phyloP scores from a whole-genome alignment of 2,888 invertebrate genomes.

The Mythimna loreyi region DNA sequence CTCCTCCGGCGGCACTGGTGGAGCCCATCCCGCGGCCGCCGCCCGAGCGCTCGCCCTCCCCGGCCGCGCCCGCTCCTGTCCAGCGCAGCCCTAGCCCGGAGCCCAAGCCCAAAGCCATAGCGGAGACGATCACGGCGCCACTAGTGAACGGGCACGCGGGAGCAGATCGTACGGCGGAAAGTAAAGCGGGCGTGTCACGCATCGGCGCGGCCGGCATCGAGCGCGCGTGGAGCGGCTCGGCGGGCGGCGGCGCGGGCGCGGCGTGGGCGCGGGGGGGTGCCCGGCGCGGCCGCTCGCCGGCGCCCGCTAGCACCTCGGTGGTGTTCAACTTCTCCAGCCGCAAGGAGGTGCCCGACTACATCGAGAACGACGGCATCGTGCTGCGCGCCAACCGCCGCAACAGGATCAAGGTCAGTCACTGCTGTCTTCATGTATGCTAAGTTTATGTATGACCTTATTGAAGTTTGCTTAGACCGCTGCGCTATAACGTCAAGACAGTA shows the following conservation, averaged over 20 bases:
- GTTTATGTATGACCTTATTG: not conserved
- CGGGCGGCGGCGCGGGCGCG: conserved; percentile 61
- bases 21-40: conserved; percentile 80
- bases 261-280: conserved; percentile 54
- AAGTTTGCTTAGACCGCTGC: not conserved
- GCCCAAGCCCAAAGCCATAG: conserved; percentile 35
- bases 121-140: conserved; percentile 44
- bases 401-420: conserved; percentile 93
- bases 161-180: conserved; percentile 49
- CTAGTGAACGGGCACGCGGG: conserved; percentile 73
- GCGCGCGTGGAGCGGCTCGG: conserved; percentile 81
- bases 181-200: conserved; percentile 66
- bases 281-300: conserved; percentile 70
- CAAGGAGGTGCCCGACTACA: conserved; percentile 97
- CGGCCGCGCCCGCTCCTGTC: conserved; percentile 61
- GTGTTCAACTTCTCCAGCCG: conserved; percentile 97
- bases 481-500: conserved; percentile 20
- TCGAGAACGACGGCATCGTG: conserved; percentile 96
- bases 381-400: conserved; percentile 92
- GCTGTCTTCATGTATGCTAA: not conserved
- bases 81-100: conserved; percentile 60
- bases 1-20: conserved; percentile 83
- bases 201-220: conserved; percentile 80
- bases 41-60: conserved; percentile 67
- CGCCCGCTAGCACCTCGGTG: conserved; percentile 92